phyloP scores from a whole-genome alignment of 2,113 vertebrate species.

The Cynopterus brachyotis region DNA sequence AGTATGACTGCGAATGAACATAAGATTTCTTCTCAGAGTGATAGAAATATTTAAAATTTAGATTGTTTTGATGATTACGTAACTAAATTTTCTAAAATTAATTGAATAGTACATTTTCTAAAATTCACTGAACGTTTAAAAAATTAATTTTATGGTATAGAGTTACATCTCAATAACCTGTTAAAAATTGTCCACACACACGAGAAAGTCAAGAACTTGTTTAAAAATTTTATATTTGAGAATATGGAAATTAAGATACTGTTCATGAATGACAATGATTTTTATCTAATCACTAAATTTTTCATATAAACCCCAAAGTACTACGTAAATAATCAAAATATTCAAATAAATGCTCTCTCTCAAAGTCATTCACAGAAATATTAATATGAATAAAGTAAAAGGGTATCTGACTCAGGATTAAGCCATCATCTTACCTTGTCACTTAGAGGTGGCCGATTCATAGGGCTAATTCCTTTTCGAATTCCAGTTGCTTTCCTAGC shows the following conservation, averaged over 20 bases:
- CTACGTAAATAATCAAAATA: background rate
- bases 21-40: background rate
- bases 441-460: slow-evolving; percentile 89
- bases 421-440: slow-evolving; percentile 84
- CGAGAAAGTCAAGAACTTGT: background rate
- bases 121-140: background rate
- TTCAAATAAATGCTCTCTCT: background rate
- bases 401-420: background rate
- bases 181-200: background rate
- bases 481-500: slow-evolving; percentile 87
- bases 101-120: background rate
- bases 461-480: slow-evolving; percentile 87
- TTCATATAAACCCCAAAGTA: background rate
- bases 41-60: background rate
- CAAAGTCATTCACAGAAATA: slow-evolving; percentile 40
- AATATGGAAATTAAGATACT: slow-evolving; percentile 20
- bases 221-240: background rate
- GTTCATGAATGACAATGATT: background rate
- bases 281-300: slow-evolving; percentile 12
- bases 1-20: background rate
- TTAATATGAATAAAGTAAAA: slow-evolving; percentile 19
- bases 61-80: background rate
- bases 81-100: background rate
- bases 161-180: background rate
- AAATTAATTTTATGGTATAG: background rate